phyloP scores from a whole-genome alignment of 2,888 invertebrate genomes.

The Apodemia duryi region DNA sequence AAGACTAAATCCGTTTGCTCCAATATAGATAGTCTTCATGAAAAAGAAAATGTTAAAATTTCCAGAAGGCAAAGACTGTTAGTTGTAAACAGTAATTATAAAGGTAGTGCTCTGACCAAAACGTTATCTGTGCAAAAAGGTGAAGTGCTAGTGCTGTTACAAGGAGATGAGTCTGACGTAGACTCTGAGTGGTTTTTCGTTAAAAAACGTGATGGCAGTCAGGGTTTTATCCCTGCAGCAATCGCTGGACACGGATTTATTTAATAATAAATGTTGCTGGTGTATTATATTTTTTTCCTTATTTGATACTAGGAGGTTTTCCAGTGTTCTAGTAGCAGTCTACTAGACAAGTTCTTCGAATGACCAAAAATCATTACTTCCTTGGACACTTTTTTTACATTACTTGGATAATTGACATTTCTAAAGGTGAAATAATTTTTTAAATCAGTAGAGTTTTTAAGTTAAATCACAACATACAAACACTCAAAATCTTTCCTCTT shows the following conservation, averaged over 20 bases:
- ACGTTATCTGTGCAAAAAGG: slow-evolving; percentile 83
- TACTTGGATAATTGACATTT: no score
- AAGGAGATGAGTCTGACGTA: slow-evolving; percentile 70
- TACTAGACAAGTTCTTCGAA: no score
- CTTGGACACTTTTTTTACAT: no score
- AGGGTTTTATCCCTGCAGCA: slow-evolving; percentile 88
- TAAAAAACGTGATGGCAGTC: slow-evolving; percentile 82
- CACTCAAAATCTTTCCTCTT: no score
- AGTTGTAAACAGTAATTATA: slow-evolving; percentile 84
- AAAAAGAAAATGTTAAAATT: slow-evolving; percentile 41
- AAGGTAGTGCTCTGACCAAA: slow-evolving; percentile 75
- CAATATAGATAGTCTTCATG: slow-evolving; percentile 48
- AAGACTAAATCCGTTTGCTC: slow-evolving; percentile 68
- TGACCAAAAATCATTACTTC: no score
- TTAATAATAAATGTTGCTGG: slow-evolving; percentile 44
- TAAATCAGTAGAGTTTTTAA: no score
- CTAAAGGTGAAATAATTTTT: no score
- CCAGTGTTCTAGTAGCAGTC: no score
- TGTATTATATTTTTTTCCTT: background rate
- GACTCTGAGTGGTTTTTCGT: slow-evolving; percentile 89
- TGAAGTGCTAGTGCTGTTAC: slow-evolving; percentile 85
- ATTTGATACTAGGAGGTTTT: no score
- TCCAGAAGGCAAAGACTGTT: slow-evolving; percentile 83
- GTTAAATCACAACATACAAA: no score
- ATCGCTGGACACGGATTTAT: slow-evolving; percentile 89